These are phyloP conservation scores for Synanthedon tipuliformis DNA, from an alignment of 2,888 invertebrate genomes.

Conservation along the genomic window DNA sequence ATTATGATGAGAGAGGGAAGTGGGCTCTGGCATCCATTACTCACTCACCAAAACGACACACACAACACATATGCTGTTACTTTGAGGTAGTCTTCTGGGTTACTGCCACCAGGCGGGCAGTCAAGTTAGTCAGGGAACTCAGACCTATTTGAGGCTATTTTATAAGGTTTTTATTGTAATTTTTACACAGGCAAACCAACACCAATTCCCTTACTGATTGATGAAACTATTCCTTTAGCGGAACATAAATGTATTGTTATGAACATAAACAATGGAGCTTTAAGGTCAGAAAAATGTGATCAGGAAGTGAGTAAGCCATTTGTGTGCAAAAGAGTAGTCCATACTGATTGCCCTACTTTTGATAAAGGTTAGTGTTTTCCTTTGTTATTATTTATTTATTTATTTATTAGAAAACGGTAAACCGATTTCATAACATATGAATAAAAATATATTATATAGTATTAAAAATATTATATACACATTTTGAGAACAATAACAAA, in stretches of 20 bases:
- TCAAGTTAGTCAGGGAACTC: too few species aligned
- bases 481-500: too few species aligned
- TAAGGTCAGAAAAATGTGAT: constrained; percentile 6
- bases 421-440: not conserved
- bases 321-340: constrained; percentile 14
- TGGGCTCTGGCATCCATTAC: too few species aligned
- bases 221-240: not conserved
- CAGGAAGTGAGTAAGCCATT: constrained; percentile 5
- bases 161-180: not conserved
- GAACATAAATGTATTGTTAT: constrained; percentile 7
- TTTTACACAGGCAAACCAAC: not conserved
- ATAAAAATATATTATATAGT: too few species aligned
- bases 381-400: not conserved
- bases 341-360: constrained; percentile 13
- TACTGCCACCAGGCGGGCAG: too few species aligned
- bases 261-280: constrained; percentile 10
- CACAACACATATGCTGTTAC: too few species aligned
- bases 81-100: too few species aligned
- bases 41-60: too few species aligned
- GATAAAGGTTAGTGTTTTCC: constrained; percentile 10
- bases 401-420: not conserved
- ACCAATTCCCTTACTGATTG: not conserved
- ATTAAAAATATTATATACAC: too few species aligned
- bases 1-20: too few species aligned
- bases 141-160: too few species aligned